Percentiles rank a stretch among this genome's conserved stretches.
phyloP scores from a whole-genome alignment of 2,888 invertebrate genomes.

The Heliconius charithonia region DNA sequence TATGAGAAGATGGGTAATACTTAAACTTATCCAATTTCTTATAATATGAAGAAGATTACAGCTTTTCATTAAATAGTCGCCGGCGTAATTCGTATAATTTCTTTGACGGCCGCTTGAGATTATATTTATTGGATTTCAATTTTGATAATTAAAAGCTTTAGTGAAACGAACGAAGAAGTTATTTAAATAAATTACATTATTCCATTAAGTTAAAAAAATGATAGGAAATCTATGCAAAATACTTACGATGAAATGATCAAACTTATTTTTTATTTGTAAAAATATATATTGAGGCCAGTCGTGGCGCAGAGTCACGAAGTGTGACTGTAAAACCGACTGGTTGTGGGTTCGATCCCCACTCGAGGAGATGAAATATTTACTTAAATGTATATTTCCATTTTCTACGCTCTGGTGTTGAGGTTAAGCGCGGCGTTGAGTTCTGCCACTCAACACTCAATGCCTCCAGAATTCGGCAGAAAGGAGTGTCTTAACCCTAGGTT shows the following conservation, averaged over 20 bases:
- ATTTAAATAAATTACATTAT: neutral
- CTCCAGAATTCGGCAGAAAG: too few relatives aligned
- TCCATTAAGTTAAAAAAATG: neutral
- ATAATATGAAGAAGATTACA: conserved; percentile 6
- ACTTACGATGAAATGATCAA: neutral
- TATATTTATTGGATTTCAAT: conserved; percentile 23
- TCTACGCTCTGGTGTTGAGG: too few relatives aligned
- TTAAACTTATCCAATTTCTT: neutral
- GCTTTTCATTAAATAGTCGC: neutral
- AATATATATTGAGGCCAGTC: too few relatives aligned
- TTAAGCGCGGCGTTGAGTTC: too few relatives aligned
- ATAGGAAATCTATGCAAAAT: neutral
- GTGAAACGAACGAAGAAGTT: neutral
- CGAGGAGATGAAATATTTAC: too few relatives aligned
- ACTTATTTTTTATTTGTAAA: neutral
- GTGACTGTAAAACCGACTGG: too few relatives aligned
- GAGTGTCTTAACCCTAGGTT: too few relatives aligned
- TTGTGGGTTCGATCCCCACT: too few relatives aligned
- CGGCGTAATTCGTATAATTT: conserved; percentile 13
- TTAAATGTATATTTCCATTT: too few relatives aligned
- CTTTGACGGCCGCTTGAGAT: conserved; percentile 10
- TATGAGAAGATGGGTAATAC: neutral
- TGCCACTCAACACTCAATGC: too few relatives aligned
- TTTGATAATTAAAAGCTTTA: conserved; percentile 8
- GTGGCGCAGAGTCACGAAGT: too few relatives aligned